These are phyloP conservation scores for Selene dorsalis DNA, from an alignment of 2,797 vertebrate genomes.

Conservation along the genomic window DNA sequence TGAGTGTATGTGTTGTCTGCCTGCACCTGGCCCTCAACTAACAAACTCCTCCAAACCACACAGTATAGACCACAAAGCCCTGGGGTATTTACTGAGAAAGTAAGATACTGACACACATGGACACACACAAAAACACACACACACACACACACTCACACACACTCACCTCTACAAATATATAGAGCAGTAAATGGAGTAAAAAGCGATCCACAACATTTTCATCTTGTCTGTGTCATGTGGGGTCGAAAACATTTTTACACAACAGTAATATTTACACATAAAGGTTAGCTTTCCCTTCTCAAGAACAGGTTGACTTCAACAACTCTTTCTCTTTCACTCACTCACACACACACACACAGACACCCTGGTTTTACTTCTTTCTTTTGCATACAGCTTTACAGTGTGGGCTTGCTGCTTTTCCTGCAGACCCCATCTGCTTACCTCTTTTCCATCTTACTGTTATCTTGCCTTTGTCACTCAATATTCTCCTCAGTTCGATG, in stretches of 20 bases:
- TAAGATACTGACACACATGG: conserved; percentile 76
- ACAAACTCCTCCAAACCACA: conserved; percentile 83
- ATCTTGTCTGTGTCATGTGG: conserved; percentile 39
- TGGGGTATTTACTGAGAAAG: conserved; percentile 79
- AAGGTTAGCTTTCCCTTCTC: conserved; percentile 14
- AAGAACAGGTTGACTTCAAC: conserved; percentile 33
- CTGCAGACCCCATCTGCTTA: conserved; percentile 4
- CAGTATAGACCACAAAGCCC: conserved; percentile 83
- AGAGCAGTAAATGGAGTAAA: conserved; percentile 62
- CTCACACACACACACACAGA: neutral
- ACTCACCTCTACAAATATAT: conserved; percentile 59
- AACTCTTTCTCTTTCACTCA: conserved; percentile 32
- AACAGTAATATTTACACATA: conserved; percentile 21
- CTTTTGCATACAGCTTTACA: conserved; percentile 42
- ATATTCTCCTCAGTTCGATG: neutral
- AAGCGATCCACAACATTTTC: conserved; percentile 62
- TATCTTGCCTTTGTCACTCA: neutral
- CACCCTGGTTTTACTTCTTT: conserved; percentile 50
- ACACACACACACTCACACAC: conserved; percentile 35
- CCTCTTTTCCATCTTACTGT: neutral
- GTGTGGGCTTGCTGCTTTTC: conserved; percentile 12
- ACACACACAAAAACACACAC: conserved; percentile 56
- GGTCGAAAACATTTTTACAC: conserved; percentile 47
- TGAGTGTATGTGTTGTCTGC: conserved; percentile 76
- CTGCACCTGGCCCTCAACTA: conserved; percentile 85